phyloP scores from a whole-genome alignment of 2,888 invertebrate species.

The Psylliodes chrysocephalus region DNA sequence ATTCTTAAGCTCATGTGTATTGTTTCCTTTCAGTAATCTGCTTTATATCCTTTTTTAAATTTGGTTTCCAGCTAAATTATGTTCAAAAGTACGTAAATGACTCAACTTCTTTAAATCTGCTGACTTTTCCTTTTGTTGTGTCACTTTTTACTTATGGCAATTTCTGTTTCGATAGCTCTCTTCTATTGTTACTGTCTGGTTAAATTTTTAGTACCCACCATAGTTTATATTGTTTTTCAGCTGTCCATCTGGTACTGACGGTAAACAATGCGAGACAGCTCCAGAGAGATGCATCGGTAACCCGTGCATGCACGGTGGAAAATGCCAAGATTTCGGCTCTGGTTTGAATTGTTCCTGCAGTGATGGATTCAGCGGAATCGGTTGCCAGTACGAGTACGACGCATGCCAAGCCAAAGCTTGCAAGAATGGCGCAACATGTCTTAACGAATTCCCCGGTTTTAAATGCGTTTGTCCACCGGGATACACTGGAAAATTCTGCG shows the following conservation, averaged over 20 bases:
- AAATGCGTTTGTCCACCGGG: conserved; percentile 88
- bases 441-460: conserved; percentile 86
- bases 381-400: conserved; percentile 94
- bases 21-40: too few species aligned
- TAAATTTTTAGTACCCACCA: too few species aligned
- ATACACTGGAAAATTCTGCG: conserved; percentile 81
- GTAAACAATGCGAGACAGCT: conserved; percentile 96
- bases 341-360: conserved; percentile 95
- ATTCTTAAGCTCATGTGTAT: too few species aligned
- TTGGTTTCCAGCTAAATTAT: too few species aligned
- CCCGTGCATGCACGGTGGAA: conserved; percentile 96
- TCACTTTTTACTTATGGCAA: too few species aligned
- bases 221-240: conserved; percentile 61
- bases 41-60: too few species aligned
- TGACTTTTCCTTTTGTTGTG: too few species aligned
- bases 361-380: conserved; percentile 76
- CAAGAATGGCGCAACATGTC: conserved; percentile 91
- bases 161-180: too few species aligned
- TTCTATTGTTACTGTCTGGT: too few species aligned
- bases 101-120: too few species aligned
- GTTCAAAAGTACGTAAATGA: too few species aligned
- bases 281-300: conserved; percentile 94
- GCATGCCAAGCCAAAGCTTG: conserved; percentile 92
- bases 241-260: conserved; percentile 94
- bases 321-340: conserved; percentile 95